These are phyloP conservation scores for Goniozus legneri DNA, from an alignment of 1,140 invertebrate genomes.

Conservation along the genomic window DNA sequence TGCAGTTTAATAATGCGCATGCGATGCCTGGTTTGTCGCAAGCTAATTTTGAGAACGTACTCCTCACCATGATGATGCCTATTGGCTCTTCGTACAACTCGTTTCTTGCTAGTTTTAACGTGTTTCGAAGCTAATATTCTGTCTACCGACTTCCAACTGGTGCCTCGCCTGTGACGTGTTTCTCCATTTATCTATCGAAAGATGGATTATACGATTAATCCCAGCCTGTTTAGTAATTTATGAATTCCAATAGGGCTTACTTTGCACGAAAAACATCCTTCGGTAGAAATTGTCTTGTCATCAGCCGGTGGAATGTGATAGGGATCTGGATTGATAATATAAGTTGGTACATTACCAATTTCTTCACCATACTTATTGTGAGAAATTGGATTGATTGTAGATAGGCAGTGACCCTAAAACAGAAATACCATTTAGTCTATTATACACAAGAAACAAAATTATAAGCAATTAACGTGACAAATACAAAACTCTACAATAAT, in stretches of 20 bases:
- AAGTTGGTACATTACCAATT: conserved; percentile 67
- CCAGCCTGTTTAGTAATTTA: too few species aligned
- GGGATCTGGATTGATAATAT: conserved; percentile 59
- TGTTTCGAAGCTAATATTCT: neutral
- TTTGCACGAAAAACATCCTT: conserved; percentile 89
- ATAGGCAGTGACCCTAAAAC: conserved; percentile 73
- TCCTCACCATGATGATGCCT: conserved; percentile 52
- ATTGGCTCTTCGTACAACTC: conserved; percentile 20
- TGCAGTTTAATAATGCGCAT: conserved; percentile 64
- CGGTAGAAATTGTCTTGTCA: conserved; percentile 76
- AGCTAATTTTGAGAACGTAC: conserved; percentile 56
- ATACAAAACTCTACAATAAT: too few species aligned
- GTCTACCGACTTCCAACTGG: conserved; percentile 15
- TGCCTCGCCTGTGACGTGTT: conserved; percentile 32
- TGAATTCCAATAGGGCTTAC: too few species aligned
- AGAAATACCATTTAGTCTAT: conserved; percentile 17
- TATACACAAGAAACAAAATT: neutral
- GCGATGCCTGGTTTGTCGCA: conserved; percentile 62
- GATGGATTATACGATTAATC: conserved; percentile 1
- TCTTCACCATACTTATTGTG: conserved; percentile 57
- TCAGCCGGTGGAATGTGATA: conserved; percentile 54
- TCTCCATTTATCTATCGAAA: conserved; percentile 35
- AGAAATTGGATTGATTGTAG: conserved; percentile 65
- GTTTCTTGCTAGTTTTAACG: conserved; percentile 18
- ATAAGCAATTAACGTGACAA: too few species aligned